Conservation (phyloP, 2,113 vertebrate species). For the Nibea coibor region DNA sequence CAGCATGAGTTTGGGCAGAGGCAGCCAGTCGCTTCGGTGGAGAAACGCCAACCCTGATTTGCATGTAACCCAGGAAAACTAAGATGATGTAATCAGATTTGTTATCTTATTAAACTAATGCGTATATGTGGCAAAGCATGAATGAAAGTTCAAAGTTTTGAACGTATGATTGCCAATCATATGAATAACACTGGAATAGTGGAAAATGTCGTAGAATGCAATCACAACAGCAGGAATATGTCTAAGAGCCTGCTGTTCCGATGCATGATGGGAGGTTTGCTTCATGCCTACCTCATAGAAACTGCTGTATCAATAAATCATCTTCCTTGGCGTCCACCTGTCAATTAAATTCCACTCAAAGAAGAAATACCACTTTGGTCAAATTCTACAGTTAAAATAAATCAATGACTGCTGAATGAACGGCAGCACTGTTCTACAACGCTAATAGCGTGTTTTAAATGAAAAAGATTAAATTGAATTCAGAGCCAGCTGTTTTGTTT, state of each 20-base stretch:
- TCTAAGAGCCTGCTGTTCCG: not conserved
- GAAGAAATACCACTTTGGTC: not conserved
- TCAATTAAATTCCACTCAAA: not conserved
- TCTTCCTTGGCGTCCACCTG: no score
- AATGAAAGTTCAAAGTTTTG: not conserved
- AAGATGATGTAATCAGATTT: not conserved
- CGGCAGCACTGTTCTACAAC: not conserved
- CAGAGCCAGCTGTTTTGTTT: constrained; percentile 11
- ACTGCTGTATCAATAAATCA: not conserved
- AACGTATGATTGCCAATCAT: not conserved
- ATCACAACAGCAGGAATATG: not conserved
- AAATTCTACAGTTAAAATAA: not conserved
- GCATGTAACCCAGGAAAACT: not conserved
- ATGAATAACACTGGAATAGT: not conserved
- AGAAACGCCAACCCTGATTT: not conserved
- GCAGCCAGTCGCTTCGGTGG: not conserved
- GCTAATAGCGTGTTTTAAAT: no score
- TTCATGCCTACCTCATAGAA: not conserved
- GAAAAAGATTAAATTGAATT: not conserved
- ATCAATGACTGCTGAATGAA: not conserved
- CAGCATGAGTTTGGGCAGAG: not conserved
- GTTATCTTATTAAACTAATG: not conserved
- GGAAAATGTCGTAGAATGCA: not conserved
- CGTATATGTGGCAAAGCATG: not conserved
- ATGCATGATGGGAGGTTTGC: not conserved